Percentiles rank a stretch among this genome's conserved stretches.
Conservation (phyloP, 2,888 invertebrate species). For the Empis livida region DNA sequence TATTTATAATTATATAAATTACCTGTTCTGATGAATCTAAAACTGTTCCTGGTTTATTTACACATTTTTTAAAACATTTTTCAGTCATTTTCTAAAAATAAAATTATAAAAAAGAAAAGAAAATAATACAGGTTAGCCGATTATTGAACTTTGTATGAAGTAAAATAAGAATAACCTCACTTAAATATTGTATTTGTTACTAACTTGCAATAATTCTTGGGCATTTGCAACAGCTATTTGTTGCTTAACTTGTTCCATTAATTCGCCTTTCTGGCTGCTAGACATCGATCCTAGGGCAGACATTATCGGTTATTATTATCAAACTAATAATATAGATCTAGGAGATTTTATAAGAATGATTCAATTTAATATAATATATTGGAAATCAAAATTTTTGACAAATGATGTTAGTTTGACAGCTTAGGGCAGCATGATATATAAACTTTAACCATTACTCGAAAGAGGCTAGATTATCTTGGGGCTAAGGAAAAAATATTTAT, state of each 20-base stretch:
- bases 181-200: constrained; percentile 14
- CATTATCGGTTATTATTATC: no score
- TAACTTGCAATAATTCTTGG: constrained; percentile 77
- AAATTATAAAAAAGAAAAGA: constrained; percentile 1
- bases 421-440: no score
- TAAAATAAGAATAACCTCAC: constrained; percentile 8
- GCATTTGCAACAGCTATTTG: constrained; percentile 90
- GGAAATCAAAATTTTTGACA: no score
- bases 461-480: no score
- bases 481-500: no score
- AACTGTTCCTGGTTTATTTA: constrained; percentile 78
- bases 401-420: no score
- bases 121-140: neutral
- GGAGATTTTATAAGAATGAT: no score
- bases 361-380: no score
- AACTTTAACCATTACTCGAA: no score
- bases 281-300: no score
- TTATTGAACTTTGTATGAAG: neutral
- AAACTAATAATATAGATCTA: no score
- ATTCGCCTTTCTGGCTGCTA: constrained; percentile 48
- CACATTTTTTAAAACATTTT: constrained; percentile 93
- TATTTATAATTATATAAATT: constrained; percentile 12
- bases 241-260: constrained; percentile 91
- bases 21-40: constrained; percentile 83
- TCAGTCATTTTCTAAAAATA: constrained; percentile 83